Conservation (phyloP, 1,140 invertebrate genomes). For the Heliconius melpomene region DNA sequence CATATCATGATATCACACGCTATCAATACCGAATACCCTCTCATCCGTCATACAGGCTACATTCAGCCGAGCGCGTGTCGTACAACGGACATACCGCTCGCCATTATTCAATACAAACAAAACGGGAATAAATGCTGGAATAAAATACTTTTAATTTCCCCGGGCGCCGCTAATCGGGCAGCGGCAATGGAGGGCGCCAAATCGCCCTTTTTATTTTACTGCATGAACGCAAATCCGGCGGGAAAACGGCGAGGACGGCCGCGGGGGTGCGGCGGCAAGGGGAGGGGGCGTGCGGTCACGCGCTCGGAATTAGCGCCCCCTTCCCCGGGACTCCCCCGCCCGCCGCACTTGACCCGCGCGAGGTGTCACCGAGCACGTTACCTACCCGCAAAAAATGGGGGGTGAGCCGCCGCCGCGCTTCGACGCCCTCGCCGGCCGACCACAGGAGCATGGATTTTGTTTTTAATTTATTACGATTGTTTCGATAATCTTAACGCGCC, state of each 20-base stretch:
- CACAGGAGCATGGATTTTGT: constrained; percentile 61
- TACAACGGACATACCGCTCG: constrained; percentile 51
- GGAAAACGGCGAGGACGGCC: constrained; percentile 59
- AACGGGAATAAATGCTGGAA: constrained; percentile 78
- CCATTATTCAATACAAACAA: constrained; percentile 74
- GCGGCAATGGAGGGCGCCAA: constrained; percentile 74
- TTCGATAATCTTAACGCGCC: constrained; percentile 56
- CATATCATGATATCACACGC: constrained; percentile 35
- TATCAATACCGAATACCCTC: constrained; percentile 57
- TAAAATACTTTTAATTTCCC: constrained; percentile 81
- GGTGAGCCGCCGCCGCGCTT: constrained; percentile 45
- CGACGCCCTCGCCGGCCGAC: constrained; percentile 42
- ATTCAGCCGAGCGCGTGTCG: constrained; percentile 40
- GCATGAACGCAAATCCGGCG: constrained; percentile 78
- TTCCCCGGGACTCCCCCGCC: constrained; percentile 31
- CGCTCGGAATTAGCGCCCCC: constrained; percentile 68
- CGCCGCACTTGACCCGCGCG: constrained; percentile 70
- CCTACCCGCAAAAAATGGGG: constrained; percentile 59
- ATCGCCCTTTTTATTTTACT: constrained; percentile 80
- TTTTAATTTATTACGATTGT: constrained; percentile 74
- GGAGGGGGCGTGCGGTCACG: constrained; percentile 63
- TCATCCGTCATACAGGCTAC: constrained; percentile 41
- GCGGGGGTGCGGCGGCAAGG: constrained; percentile 27
- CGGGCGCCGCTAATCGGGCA: constrained; percentile 78
- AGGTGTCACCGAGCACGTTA: constrained; percentile 74